Percentiles rank a stretch among this genome's conserved stretches.
phyloP scores from a whole-genome alignment of 2,888 invertebrate genomes.

The Andrena camellia region DNA sequence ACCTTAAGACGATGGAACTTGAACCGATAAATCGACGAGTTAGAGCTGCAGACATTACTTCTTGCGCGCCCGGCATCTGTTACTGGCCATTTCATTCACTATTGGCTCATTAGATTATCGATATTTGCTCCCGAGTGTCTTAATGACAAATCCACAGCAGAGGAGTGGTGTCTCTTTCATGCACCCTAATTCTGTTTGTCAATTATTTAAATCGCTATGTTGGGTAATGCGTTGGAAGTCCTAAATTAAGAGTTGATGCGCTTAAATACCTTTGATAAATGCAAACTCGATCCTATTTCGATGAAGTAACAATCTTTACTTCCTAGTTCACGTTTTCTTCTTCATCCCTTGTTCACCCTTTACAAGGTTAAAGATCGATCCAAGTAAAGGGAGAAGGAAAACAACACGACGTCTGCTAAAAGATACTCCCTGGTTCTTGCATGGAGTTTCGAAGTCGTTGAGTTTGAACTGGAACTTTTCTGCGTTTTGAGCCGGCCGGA shows the following conservation, averaged over 20 bases:
- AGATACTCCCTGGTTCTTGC: constrained; percentile 29
- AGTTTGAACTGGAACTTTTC: constrained; percentile 38
- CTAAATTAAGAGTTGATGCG: not conserved
- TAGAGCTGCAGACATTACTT: not conserved
- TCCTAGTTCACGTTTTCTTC: not conserved
- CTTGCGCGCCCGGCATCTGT: not conserved
- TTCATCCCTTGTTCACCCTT: not conserved
- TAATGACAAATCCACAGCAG: not conserved
- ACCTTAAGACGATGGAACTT: not conserved
- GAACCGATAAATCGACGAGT: not conserved
- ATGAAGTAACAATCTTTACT: constrained; percentile 19
- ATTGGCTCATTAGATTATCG: not conserved
- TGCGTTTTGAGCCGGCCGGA: constrained; percentile 32
- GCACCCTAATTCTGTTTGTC: not conserved
- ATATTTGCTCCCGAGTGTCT: not conserved
- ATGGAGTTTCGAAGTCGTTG: constrained; percentile 46
- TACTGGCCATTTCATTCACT: not conserved
- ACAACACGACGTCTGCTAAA: constrained; percentile 24
- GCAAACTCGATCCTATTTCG: constrained; percentile 30
- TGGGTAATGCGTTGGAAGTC: no score
- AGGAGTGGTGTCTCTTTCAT: not conserved
- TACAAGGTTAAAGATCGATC: constrained; percentile 9
- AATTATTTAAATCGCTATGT: no score
- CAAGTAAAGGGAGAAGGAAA: constrained; percentile 11
- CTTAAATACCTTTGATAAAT: not conserved